Conservation (phyloP, 2,888 invertebrate species). For the Dascillus cervinus region DNA sequence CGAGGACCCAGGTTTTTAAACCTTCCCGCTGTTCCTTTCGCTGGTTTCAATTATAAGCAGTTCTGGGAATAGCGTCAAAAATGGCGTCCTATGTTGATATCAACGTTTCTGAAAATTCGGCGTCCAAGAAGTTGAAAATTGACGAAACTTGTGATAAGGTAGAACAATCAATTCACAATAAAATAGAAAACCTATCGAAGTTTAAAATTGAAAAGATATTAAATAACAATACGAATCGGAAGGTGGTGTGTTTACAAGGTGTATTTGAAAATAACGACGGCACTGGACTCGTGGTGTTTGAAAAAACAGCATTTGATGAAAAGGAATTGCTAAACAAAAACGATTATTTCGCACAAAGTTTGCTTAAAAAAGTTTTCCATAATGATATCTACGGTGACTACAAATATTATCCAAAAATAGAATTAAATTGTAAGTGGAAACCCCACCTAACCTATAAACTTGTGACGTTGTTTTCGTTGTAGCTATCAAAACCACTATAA, state of each 20-base stretch:
- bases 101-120: no score
- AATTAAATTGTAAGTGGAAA: slow-evolving; percentile 50
- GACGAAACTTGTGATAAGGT: no score
- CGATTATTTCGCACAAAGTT: slow-evolving; percentile 55
- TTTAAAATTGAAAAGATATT: slow-evolving; percentile 62
- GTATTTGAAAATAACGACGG: slow-evolving; percentile 55
- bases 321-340: slow-evolving; percentile 48
- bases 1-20: no score
- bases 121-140: no score
- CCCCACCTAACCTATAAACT: slow-evolving; percentile 4
- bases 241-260: slow-evolving; percentile 64
- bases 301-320: slow-evolving; percentile 73
- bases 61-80: no score
- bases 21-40: no score
- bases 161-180: slow-evolving; percentile 32
- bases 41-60: no score
- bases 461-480: slow-evolving; percentile 28
- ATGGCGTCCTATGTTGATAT: no score
- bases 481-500: slow-evolving; percentile 83
- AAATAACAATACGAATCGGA: slow-evolving; percentile 63
- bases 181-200: slow-evolving; percentile 49
- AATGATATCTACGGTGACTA: slow-evolving; percentile 85
- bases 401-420: slow-evolving; percentile 49
- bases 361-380: slow-evolving; percentile 56
- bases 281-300: slow-evolving; percentile 66